These are phyloP conservation scores for Theristicus caerulescens DNA, from an alignment of 2,113 vertebrate genomes.

Conservation along the genomic window DNA sequence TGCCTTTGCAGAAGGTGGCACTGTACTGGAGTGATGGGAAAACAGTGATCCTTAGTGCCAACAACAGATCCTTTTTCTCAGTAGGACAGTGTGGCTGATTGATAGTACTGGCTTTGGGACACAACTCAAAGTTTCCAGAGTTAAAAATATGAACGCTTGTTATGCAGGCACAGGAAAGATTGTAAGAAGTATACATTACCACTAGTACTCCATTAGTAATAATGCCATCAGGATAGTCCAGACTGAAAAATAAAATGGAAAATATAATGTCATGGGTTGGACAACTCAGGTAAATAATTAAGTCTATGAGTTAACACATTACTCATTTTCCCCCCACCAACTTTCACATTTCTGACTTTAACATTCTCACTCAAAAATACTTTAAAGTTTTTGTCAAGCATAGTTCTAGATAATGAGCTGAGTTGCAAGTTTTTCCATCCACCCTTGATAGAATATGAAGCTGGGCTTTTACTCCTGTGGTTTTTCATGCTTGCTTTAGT, in stretches of 20 bases:
- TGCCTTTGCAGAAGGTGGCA: neutral
- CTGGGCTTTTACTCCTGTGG: neutral
- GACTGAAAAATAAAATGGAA: slow-evolving; percentile 69
- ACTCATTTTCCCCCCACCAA: neutral
- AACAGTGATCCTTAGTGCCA: neutral
- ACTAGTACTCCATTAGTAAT: slow-evolving; percentile 82
- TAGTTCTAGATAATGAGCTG: neutral
- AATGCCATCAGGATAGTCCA: slow-evolving; percentile 63
- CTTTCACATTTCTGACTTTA: neutral
- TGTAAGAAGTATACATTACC: slow-evolving; percentile 67
- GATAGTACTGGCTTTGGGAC: neutral
- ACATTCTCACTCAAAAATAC: neutral
- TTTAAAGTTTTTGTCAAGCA: neutral
- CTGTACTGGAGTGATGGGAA: neutral
- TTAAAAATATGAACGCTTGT: neutral
- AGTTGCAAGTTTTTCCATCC: neutral
- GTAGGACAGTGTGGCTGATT: neutral
- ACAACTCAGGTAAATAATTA: neutral
- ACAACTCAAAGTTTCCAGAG: neutral
- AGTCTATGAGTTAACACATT: neutral
- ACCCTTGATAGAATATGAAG: neutral
- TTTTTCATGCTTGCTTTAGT: neutral
- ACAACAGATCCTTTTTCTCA: neutral
- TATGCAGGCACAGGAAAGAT: neutral
- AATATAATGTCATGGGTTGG: neutral